Evolutionary conservation across 2,113 vertebrate genomes (phyloP).

Genomic region (Spilogale gracilis): DNA sequence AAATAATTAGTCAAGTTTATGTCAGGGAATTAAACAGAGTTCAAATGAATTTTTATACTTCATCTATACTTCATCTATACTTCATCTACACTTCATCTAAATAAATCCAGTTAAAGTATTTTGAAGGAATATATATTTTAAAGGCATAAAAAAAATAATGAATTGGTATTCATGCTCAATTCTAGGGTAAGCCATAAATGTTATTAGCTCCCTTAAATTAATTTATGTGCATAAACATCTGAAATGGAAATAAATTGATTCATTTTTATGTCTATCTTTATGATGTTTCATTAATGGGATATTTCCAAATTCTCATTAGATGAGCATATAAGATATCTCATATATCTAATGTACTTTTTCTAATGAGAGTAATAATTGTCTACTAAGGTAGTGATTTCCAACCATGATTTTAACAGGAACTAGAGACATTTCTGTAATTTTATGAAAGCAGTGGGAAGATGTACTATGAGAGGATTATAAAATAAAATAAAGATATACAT

Average conservation of each 20-base stretch:
- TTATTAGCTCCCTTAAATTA: slow-evolving; percentile 8
- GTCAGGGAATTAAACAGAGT: slow-evolving; percentile 14
- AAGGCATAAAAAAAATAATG: neutral
- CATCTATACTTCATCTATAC: neutral
- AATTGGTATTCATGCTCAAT: neutral
- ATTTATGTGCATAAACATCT: neutral
- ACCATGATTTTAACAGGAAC: neutral
- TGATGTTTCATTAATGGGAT: neutral
- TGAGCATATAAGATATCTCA: neutral
- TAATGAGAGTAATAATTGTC: neutral
- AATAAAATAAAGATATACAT: neutral
- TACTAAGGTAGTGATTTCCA: neutral
- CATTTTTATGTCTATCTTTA: neutral
- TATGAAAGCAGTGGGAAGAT: neutral
- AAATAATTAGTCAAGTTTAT: slow-evolving; percentile 25
- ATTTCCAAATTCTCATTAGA: slow-evolving; percentile 29
- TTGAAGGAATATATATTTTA: slow-evolving; percentile 46
- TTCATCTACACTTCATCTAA: neutral
- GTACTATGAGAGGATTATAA: neutral
- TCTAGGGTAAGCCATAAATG: neutral
- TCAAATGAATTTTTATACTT: slow-evolving; percentile 23
- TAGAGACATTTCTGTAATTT: neutral
- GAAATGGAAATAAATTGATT: neutral
- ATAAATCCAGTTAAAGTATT: slow-evolving; percentile 33
- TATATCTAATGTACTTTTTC: neutral